Evolutionary conservation across 2,113 vertebrate genomes (phyloP).

Genomic region (Prunella himalayana): DNA sequence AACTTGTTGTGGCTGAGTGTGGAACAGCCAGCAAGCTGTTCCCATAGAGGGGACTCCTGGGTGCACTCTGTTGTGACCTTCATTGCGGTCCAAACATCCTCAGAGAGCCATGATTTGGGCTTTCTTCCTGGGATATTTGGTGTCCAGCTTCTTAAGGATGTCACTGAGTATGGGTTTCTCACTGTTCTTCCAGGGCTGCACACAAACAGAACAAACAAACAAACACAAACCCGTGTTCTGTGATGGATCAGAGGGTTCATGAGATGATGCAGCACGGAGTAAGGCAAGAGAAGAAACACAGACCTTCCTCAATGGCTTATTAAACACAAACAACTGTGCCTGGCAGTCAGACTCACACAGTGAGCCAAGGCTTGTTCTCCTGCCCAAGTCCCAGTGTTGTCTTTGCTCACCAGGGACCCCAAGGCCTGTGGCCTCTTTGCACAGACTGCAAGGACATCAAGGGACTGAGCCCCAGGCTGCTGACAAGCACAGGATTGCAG

Average conservation of each 20-base stretch:
- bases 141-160: not conserved
- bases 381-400: not conserved
- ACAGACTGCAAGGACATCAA: not conserved
- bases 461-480: not conserved
- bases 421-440: not conserved
- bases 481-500: rapidly evolving
- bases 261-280: rapidly evolving
- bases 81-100: not conserved
- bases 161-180: not conserved
- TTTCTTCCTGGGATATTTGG: not conserved
- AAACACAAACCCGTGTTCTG: not conserved
- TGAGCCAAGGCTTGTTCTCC: not conserved
- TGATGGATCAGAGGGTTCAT: rapidly evolving
- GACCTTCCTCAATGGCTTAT: not conserved
- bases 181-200: not conserved
- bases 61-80: not conserved
- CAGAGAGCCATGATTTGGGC: not conserved
- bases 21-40: not conserved
- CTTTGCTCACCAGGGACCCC: not conserved
- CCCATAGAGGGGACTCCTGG: not conserved
- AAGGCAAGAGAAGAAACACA: not conserved
- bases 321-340: not conserved
- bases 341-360: not conserved
- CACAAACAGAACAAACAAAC: too few species aligned
- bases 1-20: not conserved